Percentiles rank a stretch among this genome's conserved stretches.
These are phyloP conservation scores for Thinocorus orbignyianus DNA, from an alignment of 2,113 vertebrate genomes.

Conservation along the genomic window DNA sequence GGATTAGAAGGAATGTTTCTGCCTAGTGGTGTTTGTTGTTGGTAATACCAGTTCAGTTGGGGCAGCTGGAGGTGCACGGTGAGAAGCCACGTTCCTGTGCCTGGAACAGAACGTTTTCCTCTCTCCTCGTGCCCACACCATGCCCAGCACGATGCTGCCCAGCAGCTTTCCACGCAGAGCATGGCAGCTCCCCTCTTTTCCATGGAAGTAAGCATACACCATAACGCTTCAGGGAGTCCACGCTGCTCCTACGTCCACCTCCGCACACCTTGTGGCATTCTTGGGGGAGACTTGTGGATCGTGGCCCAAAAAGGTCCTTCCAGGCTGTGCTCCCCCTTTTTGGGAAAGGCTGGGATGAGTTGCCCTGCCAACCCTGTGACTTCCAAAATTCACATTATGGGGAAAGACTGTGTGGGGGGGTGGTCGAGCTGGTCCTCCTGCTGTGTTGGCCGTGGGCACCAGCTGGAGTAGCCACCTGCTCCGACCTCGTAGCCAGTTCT, in stretches of 20 bases:
- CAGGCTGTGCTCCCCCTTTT: neutral
- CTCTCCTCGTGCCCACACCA: accelerated
- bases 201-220: accelerated
- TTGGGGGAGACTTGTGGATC: neutral
- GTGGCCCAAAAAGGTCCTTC: neutral
- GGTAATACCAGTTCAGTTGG: neutral
- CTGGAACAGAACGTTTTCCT: too few species aligned
- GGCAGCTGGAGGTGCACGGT: accelerated
- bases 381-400: accelerated
- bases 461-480: slow-evolving; percentile 27
- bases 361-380: accelerated
- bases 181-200: accelerated
- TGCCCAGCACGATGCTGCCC: neutral
- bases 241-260: too few species aligned
- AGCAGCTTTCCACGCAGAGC: neutral
- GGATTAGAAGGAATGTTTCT: neutral
- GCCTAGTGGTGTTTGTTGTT: neutral
- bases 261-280: accelerated
- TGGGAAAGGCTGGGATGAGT: accelerated
- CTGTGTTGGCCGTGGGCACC: neutral
- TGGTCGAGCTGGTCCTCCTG: neutral
- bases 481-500: neutral
- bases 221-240: accelerated
- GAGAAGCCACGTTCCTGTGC: neutral
- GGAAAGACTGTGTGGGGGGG: accelerated